These are phyloP conservation scores for Tympanoctomys barrerae DNA, from an alignment of 2,797 vertebrate species.

Conservation along the genomic window DNA sequence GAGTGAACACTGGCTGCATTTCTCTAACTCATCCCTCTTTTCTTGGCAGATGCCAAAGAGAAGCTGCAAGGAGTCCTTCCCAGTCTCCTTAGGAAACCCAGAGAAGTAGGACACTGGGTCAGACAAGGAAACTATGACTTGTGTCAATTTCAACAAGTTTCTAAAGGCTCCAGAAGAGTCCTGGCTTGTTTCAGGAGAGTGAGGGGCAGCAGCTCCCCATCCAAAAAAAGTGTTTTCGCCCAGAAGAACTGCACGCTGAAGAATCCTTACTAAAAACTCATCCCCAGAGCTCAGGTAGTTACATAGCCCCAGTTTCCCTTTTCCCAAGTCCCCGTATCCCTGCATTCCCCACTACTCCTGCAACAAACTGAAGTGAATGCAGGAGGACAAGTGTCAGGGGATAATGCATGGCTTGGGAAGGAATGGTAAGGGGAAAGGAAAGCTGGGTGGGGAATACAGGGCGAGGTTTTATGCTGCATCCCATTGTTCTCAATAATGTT, in stretches of 20 bases:
- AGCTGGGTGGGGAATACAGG: too few species aligned
- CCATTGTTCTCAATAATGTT: too few species aligned
- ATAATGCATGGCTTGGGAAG: too few species aligned
- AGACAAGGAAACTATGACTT: not conserved
- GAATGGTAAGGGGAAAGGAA: too few species aligned
- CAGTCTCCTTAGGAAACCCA: not conserved
- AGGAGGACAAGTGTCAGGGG: too few species aligned
- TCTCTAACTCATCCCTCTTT: not conserved
- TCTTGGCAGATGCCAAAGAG: not conserved
- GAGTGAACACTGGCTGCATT: not conserved
- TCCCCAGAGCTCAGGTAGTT: not conserved
- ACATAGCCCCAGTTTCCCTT: not conserved
- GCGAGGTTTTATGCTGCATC: too few species aligned
- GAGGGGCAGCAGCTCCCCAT: not conserved
- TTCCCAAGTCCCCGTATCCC: not conserved
- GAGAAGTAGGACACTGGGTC: not conserved
- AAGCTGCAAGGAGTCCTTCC: not conserved
- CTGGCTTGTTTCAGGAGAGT: not conserved
- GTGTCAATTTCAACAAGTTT: not conserved
- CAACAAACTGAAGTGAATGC: too few species aligned
- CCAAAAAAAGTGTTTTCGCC: not conserved
- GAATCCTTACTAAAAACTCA: not conserved
- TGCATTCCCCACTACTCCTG: not conserved
- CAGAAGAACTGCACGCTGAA: not conserved
- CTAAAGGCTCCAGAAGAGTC: not conserved